Conservation (phyloP, 35 echinoderm and acorn worm genomes). For the Lytechinus variegatus region DNA sequence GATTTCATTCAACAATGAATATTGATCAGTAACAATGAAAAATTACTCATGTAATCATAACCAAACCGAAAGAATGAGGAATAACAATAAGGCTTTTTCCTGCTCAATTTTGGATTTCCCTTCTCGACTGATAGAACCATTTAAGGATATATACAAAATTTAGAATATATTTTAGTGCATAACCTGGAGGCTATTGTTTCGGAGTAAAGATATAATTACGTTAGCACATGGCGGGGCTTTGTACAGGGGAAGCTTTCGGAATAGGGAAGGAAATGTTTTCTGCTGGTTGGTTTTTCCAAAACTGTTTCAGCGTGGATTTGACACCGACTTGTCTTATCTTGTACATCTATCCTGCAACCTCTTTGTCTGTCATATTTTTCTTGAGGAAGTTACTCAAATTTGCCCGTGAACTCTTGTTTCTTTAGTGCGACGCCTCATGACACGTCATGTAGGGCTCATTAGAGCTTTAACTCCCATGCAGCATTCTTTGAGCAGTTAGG, state of each 20-base stretch:
- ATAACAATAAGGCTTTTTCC: not conserved
- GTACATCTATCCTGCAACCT: not conserved
- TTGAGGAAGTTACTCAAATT: conserved; percentile 30
- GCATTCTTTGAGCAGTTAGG: not conserved
- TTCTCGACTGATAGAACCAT: not conserved
- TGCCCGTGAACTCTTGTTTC: conserved; percentile 23
- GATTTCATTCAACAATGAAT: not conserved
- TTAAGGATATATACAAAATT: not conserved
- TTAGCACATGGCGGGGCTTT: not conserved
- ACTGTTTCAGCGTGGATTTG: not conserved
- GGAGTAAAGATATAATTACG: not conserved
- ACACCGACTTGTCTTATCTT: not conserved
- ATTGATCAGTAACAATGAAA: not conserved
- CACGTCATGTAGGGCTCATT: conserved; percentile 8
- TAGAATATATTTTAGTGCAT: not conserved
- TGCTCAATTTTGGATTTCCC: not conserved
- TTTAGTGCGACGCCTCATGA: not conserved
- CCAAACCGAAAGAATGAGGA: not conserved
- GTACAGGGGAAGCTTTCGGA: not conserved
- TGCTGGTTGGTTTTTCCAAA: conserved; percentile 8
- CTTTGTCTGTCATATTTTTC: conserved; percentile 25
- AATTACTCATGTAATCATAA: not conserved
- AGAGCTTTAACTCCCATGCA: not conserved
- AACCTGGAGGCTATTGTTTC: not conserved
- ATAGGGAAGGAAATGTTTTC: conserved; percentile 42